These are phyloP conservation scores for Cryptocephalus moraei DNA, from an alignment of 2,888 invertebrate species.

Conservation along the genomic window DNA sequence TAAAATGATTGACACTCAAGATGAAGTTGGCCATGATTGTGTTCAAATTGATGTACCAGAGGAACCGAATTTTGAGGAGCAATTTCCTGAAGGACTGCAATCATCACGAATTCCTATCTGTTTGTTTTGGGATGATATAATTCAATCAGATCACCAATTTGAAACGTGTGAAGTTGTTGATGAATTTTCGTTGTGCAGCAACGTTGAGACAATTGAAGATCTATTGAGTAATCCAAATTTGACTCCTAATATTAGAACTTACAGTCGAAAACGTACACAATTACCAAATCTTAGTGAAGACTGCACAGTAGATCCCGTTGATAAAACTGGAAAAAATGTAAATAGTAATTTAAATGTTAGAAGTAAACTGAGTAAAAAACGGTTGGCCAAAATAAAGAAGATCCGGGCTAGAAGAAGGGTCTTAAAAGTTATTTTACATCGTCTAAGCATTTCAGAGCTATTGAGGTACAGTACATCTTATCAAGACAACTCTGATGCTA, in stretches of 20 bases:
- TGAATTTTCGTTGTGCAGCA: no score
- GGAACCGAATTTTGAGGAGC: no score
- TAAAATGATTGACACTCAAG: no score
- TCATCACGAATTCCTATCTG: no score
- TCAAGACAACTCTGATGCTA: slow-evolving; percentile 12
- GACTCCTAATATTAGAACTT: slow-evolving; percentile 17
- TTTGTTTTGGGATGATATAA: no score
- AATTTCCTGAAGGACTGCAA: no score
- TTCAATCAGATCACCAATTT: no score
- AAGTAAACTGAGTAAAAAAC: slow-evolving; percentile 2
- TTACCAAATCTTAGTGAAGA: slow-evolving; percentile 13
- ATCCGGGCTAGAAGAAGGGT: slow-evolving; percentile 12
- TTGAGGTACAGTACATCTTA: slow-evolving; percentile 7
- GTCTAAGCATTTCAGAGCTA: slow-evolving; percentile 7
- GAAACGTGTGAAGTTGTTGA: no score
- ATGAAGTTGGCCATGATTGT: no score
- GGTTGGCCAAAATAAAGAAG: slow-evolving; percentile 15
- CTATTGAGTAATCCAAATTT: slow-evolving; percentile 17
- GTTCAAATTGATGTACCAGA: no score
- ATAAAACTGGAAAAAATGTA: slow-evolving; percentile 17
- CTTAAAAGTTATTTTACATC: slow-evolving; percentile 13
- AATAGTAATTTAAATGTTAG: slow-evolving; percentile 12
- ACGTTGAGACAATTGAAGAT: slow-evolving; percentile 5
- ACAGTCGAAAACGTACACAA: slow-evolving; percentile 11
- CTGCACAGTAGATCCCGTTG: slow-evolving; percentile 13